A percentile compares a stretch with the other conserved stretches of the same genome.
These are phyloP conservation scores for Promerops cafer DNA, from an alignment of 2,113 vertebrate species.

Conservation along the genomic window DNA sequence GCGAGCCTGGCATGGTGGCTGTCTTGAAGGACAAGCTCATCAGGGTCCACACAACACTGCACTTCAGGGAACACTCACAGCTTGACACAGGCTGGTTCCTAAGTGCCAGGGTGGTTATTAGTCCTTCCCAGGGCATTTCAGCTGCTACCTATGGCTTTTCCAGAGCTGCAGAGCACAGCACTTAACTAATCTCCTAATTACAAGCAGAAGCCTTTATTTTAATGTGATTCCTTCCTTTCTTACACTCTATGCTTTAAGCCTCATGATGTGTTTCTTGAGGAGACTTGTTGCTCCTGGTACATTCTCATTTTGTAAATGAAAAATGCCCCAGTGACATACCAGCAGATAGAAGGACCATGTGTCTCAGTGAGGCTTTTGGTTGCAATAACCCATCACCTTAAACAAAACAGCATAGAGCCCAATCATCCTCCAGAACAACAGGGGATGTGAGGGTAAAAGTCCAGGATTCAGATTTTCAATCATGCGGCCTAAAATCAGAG, in stretches of 20 bases:
- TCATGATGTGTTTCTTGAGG: not conserved
- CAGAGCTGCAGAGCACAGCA: not conserved
- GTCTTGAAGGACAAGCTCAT: not conserved
- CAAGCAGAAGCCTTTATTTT: not conserved
- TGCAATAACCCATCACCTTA: not conserved
- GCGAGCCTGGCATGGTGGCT: not conserved
- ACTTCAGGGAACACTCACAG: not conserved
- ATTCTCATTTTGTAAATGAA: not conserved
- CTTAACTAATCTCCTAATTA: not conserved
- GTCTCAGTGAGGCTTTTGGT: not conserved
- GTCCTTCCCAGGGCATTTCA: not conserved
- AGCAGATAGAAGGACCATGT: not conserved
- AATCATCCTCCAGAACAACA: not conserved
- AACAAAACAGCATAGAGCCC: not conserved
- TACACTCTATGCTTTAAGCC: not conserved
- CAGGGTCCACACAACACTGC: accelerated
- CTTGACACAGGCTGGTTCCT: not conserved
- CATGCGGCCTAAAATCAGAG: not conserved
- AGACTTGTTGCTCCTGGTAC: not conserved
- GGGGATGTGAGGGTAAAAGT: not conserved
- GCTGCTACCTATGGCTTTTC: not conserved
- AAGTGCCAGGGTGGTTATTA: not conserved
- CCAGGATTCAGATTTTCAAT: not conserved
- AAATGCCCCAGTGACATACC: not conserved
- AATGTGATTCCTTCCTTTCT: not conserved